A percentile compares a stretch with the other conserved stretches of the same genome.
Evolutionary conservation across 2,113 vertebrate genomes (phyloP).

Genomic region (Pomatorhinus ruficollis): DNA sequence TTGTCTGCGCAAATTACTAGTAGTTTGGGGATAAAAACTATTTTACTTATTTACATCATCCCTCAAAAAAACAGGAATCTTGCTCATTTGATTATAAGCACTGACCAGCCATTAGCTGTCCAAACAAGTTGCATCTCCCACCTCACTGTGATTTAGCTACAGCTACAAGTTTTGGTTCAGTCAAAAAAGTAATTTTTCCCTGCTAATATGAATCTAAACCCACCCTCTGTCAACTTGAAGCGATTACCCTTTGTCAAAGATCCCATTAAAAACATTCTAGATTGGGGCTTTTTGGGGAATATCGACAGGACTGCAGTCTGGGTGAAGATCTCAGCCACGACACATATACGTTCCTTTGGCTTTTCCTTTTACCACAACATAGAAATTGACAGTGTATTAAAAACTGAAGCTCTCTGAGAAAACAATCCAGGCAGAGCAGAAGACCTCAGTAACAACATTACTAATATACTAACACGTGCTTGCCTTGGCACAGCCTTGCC

Average conservation of each 20-base stretch:
- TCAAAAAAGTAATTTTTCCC: neutral
- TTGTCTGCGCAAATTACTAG: neutral
- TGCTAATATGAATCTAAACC: neutral
- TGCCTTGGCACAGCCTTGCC: neutral
- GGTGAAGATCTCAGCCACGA: neutral
- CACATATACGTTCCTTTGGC: accelerated
- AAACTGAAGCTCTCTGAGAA: neutral
- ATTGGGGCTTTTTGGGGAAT: neutral
- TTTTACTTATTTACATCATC: neutral
- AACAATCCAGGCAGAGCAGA: neutral
- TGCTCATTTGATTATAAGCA: neutral
- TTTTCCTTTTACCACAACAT: neutral
- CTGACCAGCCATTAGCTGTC: neutral
- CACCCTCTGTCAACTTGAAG: neutral
- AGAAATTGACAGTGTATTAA: neutral
- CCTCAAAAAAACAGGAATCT: neutral
- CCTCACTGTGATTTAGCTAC: neutral
- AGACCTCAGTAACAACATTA: neutral
- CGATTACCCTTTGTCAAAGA: neutral
- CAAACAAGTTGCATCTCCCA: neutral
- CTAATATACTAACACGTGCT: neutral
- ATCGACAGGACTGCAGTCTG: neutral
- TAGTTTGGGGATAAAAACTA: neutral
- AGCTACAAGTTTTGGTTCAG: neutral
- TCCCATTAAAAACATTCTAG: neutral